Conservation (phyloP, 2,113 vertebrate species). For the Erinaceus europaeus region DNA sequence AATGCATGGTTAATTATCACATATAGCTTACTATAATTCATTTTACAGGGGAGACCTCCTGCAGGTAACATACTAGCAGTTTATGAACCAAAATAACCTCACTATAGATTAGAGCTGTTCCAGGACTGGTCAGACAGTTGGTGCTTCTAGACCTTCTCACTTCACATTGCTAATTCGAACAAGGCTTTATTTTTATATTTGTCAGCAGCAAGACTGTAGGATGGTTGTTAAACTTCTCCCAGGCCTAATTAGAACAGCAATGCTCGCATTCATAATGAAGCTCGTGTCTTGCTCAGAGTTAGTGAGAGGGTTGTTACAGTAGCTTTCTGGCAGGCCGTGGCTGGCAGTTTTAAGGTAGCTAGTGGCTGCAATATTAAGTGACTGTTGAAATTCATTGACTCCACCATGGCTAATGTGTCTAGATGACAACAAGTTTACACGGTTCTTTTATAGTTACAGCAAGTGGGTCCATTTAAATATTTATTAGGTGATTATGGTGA, state of each 20-base stretch:
- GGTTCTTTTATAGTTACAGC: conserved; percentile 88
- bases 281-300: conserved; percentile 85
- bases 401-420: conserved; percentile 88
- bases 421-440: conserved; percentile 91
- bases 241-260: conserved; percentile 94
- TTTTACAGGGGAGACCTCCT: conserved; percentile 89
- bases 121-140: conserved; percentile 87
- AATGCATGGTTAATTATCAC: conserved; percentile 92
- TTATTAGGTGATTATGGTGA: conserved; percentile 90
- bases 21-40: conserved; percentile 92
- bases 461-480: conserved; percentile 89
- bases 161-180: conserved; percentile 93
- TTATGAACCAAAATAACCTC: conserved; percentile 92
- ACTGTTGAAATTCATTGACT: conserved; percentile 92
- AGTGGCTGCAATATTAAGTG: conserved; percentile 89
- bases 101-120: conserved; percentile 88
- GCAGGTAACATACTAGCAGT: conserved; percentile 88
- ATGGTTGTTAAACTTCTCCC: conserved; percentile 93
- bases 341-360: conserved; percentile 88
- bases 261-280: conserved; percentile 92
- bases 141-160: conserved; percentile 88
- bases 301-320: conserved; percentile 81
- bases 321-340: conserved; percentile 88
- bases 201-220: conserved; percentile 92
- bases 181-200: conserved; percentile 96